A percentile compares a stretch with the other conserved stretches of the same genome.
Conservation (phyloP, 2,113 vertebrate genomes). For the Bos taurus region ARS-UCD2.0 NC_037330.1:27045501-27046000, state of each 20-base stretch:
- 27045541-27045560: background rate
- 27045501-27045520: background rate
- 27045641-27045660: background rate
- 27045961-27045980: slow-evolving; percentile 30
- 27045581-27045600: background rate
- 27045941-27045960: background rate
- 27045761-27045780: background rate
- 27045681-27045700: background rate
- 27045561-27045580: background rate
- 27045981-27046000: background rate
- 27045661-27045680: background rate
- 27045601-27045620: background rate
- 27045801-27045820: accelerated
- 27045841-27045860: background rate
- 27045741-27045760: background rate
- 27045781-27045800: accelerated
- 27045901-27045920: background rate
- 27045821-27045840: background rate
- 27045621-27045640: background rate
- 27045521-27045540: background rate
- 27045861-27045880: background rate
- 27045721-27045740: background rate
- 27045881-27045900: background rate
- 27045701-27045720: background rate
- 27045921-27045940: background rate